phyloP scores from a whole-genome alignment of 2,113 vertebrate species.

The Lamprologus lemairii region DNA sequence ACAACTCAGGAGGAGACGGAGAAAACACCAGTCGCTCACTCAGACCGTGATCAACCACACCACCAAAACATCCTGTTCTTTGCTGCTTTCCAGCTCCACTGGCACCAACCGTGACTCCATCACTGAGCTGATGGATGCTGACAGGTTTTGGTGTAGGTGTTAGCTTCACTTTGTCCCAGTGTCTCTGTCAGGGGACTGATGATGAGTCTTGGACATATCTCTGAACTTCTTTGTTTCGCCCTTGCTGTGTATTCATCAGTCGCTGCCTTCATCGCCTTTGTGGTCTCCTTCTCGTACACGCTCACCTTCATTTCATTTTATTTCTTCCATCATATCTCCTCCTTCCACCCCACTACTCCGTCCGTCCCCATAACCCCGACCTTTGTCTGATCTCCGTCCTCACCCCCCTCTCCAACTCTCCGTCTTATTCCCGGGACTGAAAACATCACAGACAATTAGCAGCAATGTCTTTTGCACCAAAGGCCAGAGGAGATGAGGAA shows the following conservation, averaged over 20 bases:
- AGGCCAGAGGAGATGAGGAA: constrained; percentile 35
- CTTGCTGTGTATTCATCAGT: not conserved
- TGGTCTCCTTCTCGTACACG: not conserved
- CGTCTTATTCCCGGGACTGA: constrained; percentile 3
- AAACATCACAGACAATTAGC: constrained; percentile 45
- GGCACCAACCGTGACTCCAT: not conserved
- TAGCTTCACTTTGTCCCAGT: not conserved
- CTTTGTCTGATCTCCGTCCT: constrained; percentile 31
- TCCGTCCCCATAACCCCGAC: not conserved
- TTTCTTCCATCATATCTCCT: constrained; percentile 5
- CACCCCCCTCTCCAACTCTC: not conserved
- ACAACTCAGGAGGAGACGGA: not conserved
- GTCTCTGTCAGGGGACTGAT: not conserved
- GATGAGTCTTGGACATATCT: not conserved
- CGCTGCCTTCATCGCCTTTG: not conserved
- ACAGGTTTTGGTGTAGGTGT: not conserved
- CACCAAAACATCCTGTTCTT: not conserved
- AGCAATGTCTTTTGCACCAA: not conserved
- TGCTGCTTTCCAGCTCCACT: not conserved
- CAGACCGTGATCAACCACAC: not conserved
- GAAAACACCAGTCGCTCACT: not conserved
- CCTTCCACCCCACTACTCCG: not conserved
- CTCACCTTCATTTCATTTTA: constrained; percentile 21
- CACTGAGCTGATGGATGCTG: too few relatives aligned
- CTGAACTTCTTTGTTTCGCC: not conserved